Base-by-base conservation (phyloP, 2,797 vertebrate species). In the Epinephelus awoara region DNA sequence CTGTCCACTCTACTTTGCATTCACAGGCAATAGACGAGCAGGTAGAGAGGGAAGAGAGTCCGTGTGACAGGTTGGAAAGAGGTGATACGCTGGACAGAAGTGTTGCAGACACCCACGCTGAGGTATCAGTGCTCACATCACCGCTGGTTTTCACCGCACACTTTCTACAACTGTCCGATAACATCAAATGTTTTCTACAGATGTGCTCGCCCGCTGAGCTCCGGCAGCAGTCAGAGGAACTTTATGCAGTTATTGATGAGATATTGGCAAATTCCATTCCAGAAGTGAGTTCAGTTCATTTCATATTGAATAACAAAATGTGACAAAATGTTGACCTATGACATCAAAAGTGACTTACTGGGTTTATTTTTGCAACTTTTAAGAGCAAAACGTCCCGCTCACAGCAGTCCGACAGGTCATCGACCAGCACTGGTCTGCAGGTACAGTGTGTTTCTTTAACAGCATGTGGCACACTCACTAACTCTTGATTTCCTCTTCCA, bases 171-270 rank as follows among this genome's bases (percentile, higher is more conserved):
- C 9, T 12, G 3, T 29, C 11, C 0, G 5, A 1, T 18, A 19
- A 66, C 38, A 9, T 42, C 38, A 52, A 27, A 40, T 5, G 56
- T 21, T 46, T 89, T 89, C 87, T 88, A 59, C 86, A 99, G 98
- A 96, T 98, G 91, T 97, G 95, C 86, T 98, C 95, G 0, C 98
- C 98, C 18, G 96, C 97, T 80, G 95, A 98, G 81, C 96, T 98
- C 66, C 96, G 97, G 72, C 96, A 98, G 79, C 95, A 98, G 93
- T 97, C 97, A 2, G 96, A 97, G 88, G 98, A 98, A 82, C 91
- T 99, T 46, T 99, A 97, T 73, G 96, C 98, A 34, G 95, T 93
- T 57, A 99, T 99, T 87, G 97, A 99, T 91, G 94, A 98, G 90
- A 95, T 98, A 77, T 85, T 99, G 80, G 96, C 96, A 83, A 94